Evolutionary conservation across 2,797 vertebrate genomes (phyloP).

Genomic region (Periparus ater): DNA sequence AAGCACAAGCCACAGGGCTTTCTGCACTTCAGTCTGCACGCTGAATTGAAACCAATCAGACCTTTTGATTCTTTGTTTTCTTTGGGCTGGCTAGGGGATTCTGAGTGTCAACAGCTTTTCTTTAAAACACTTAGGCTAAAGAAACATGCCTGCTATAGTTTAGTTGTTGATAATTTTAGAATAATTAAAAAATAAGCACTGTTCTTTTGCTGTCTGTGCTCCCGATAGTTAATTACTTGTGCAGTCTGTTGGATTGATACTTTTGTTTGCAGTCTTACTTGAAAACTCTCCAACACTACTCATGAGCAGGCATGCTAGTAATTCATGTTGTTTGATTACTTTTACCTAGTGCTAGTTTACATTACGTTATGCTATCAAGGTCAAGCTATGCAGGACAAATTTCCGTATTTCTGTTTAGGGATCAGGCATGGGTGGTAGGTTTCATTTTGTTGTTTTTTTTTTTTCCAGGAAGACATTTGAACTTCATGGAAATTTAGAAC

Average conservation of each 20-base stretch:
- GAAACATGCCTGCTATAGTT: neutral
- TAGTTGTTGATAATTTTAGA: neutral
- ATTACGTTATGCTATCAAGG: neutral
- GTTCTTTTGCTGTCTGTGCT: neutral
- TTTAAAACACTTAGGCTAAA: neutral
- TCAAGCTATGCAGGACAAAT: neutral
- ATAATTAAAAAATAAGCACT: neutral
- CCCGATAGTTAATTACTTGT: neutral
- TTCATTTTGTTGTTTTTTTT: too few species aligned
- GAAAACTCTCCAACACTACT: neutral
- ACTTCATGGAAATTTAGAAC: neutral
- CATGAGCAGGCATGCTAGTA: neutral
- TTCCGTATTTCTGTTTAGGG: neutral
- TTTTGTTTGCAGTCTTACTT: neutral
- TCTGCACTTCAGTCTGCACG: rapidly evolving
- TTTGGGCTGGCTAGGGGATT: neutral
- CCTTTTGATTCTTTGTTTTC: neutral
- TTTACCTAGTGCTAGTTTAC: neutral
- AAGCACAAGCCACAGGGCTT: neutral
- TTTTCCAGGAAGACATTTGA: neutral
- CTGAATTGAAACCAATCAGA: neutral
- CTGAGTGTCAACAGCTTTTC: neutral
- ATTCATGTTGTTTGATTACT: neutral
- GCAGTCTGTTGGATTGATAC: neutral
- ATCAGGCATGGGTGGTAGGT: neutral